Evolutionary conservation across 2,797 vertebrate genomes (phyloP).

Genomic region (Halcyon leucocephala): DNA sequence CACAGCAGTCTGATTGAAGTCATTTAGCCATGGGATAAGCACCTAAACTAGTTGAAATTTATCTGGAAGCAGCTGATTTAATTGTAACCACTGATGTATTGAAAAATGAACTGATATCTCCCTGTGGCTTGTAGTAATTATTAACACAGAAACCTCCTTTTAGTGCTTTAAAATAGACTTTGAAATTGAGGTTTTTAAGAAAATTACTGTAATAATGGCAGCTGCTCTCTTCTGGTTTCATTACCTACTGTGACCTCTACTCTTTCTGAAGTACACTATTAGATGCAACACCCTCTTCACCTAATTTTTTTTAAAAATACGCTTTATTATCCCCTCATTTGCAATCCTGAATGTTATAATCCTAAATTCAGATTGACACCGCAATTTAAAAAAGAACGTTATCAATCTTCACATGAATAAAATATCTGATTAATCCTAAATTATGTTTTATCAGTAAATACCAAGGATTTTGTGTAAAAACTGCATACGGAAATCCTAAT

Average conservation of each 20-base stretch:
- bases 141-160: slow-evolving; percentile 59
- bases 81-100: background rate
- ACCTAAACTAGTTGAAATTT: background rate
- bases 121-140: slow-evolving; percentile 14
- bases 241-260: background rate
- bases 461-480: background rate
- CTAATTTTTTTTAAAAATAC: background rate
- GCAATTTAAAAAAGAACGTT: background rate
- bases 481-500: background rate
- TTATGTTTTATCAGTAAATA: background rate
- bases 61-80: background rate
- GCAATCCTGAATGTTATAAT: background rate
- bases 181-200: slow-evolving; percentile 8
- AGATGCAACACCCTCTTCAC: background rate
- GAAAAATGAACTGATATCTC: background rate
- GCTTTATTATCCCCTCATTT: background rate
- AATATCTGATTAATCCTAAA: background rate
- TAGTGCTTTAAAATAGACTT: slow-evolving; percentile 34
- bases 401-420: background rate
- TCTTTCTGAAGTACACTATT: background rate
- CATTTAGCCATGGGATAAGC: background rate
- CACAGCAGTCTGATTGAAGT: background rate
- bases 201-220: background rate
- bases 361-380: background rate
- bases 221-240: background rate